Evolutionary conservation across 92 coral and sea anemone species (phyloP).

Genomic region (Parazoanthus darwini): DNA sequence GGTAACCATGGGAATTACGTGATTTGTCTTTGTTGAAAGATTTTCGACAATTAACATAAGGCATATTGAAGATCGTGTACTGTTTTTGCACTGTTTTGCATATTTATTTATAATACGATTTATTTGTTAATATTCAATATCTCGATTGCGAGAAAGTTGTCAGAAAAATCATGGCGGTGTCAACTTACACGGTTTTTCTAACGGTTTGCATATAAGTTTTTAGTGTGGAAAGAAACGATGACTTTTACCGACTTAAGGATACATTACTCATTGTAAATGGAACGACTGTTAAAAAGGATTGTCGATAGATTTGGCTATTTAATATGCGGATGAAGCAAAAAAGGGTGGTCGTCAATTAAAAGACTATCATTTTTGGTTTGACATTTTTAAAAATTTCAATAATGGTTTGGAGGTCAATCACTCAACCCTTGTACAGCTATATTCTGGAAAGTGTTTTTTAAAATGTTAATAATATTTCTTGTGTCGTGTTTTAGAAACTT

Average conservation of each 20-base stretch:
- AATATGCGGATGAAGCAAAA: slow-evolving; percentile 7
- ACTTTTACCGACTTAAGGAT: background rate
- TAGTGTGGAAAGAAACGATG: background rate
- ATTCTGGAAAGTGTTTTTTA: slow-evolving; percentile 5
- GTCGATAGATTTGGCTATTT: slow-evolving; percentile 7
- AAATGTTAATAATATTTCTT: slow-evolving; percentile 3
- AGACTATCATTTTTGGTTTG: slow-evolving; percentile 6
- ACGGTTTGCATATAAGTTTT: background rate
- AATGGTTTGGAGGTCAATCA: slow-evolving; percentile 8
- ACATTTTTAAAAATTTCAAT: background rate
- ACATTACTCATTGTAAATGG: slow-evolving; percentile 6
- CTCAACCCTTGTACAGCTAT: slow-evolving; percentile 8
- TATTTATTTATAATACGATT: background rate
- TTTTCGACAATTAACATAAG: too few species aligned
- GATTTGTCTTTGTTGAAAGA: too few species aligned
- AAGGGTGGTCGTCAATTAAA: slow-evolving; percentile 1
- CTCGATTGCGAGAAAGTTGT: slow-evolving; percentile 8
- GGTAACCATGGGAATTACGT: too few species aligned
- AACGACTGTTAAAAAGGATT: slow-evolving; percentile 1
- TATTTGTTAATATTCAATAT: background rate
- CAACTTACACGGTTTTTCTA: background rate
- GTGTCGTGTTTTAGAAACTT: slow-evolving; percentile 3
- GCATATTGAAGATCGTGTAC: background rate
- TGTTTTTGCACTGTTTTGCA: slow-evolving; percentile 1
- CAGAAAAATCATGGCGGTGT: slow-evolving; percentile 8